Percentiles rank a stretch among this genome's conserved stretches.
phyloP scores from a whole-genome alignment of 2,797 vertebrate species.

The Enteromius anoplus region DNA sequence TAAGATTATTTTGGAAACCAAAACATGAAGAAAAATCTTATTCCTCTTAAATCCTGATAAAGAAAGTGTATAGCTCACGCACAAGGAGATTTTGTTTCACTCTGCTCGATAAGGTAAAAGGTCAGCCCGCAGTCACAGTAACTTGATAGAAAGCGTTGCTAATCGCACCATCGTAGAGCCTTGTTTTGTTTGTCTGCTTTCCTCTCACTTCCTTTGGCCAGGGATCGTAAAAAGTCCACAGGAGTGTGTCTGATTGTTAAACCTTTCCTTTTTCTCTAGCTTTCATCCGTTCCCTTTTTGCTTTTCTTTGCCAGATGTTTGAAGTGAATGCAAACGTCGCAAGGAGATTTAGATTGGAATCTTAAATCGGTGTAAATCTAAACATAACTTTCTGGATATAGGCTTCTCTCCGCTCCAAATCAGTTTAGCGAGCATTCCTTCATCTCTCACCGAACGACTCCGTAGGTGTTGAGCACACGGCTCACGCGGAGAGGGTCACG shows the following conservation, averaged over 20 bases:
- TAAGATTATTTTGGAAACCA: slow-evolving; percentile 4
- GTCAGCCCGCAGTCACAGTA: slow-evolving; percentile 45
- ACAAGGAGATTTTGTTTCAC: slow-evolving; percentile 25
- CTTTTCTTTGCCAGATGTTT: slow-evolving; percentile 26
- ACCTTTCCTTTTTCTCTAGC: slow-evolving; percentile 3
- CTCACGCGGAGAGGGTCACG: slow-evolving; percentile 11
- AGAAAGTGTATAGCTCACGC: neutral
- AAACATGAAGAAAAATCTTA: neutral
- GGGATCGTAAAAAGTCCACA: slow-evolving; percentile 39
- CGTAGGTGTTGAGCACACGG: slow-evolving; percentile 19
- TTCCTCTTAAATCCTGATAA: slow-evolving; percentile 1
- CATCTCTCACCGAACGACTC: neutral
- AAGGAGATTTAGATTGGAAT: neutral
- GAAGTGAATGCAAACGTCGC: neutral
- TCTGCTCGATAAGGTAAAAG: slow-evolving; percentile 13
- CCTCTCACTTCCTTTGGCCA: slow-evolving; percentile 37
- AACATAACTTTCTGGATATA: neutral
- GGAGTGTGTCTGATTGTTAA: slow-evolving; percentile 34
- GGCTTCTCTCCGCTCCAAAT: neutral
- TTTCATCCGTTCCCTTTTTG: slow-evolving; percentile 8
- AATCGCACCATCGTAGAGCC: slow-evolving; percentile 41
- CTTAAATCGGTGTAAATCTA: slow-evolving; percentile 3
- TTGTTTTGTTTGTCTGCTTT: slow-evolving; percentile 38
- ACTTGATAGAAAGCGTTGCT: slow-evolving; percentile 39
- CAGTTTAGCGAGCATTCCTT: neutral